A percentile compares a stretch with the other conserved stretches of the same genome.
Evolutionary conservation across 2,888 invertebrate genomes (phyloP).

Genomic region (Protodeltote pygarga): DNA sequence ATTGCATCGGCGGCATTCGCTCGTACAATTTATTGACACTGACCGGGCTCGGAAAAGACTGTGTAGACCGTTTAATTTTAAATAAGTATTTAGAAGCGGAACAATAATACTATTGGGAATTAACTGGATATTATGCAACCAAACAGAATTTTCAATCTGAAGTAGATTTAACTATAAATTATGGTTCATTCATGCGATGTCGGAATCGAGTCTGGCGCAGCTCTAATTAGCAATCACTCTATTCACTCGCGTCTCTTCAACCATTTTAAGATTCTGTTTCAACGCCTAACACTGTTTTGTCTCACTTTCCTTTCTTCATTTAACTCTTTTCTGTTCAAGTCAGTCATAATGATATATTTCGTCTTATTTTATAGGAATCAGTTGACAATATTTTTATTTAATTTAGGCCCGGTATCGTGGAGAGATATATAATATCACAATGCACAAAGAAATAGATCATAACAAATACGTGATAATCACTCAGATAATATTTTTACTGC

Average conservation of each 20-base stretch:
- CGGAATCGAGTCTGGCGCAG: slow-evolving; percentile 18
- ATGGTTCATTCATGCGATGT: slow-evolving; percentile 33
- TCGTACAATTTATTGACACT: slow-evolving; percentile 54
- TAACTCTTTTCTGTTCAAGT: slow-evolving; percentile 12
- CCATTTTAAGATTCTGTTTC: slow-evolving; percentile 46
- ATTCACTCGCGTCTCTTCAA: slow-evolving; percentile 21
- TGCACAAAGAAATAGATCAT: too few species aligned
- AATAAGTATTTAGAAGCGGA: slow-evolving; percentile 30
- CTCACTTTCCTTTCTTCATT: slow-evolving; percentile 19
- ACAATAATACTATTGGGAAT: slow-evolving; percentile 19
- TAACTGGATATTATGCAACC: slow-evolving; percentile 22
- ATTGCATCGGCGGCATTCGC: slow-evolving; percentile 56
- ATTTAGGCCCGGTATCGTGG: too few species aligned
- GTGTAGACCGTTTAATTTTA: slow-evolving; percentile 28
- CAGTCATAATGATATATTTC: slow-evolving; percentile 6
- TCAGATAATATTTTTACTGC: too few species aligned
- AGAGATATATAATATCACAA: too few species aligned
- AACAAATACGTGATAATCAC: too few species aligned
- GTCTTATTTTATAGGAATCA: background rate
- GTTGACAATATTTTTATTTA: background rate
- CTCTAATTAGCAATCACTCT: slow-evolving; percentile 43
- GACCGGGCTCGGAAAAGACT: slow-evolving; percentile 28
- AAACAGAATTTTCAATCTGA: slow-evolving; percentile 34
- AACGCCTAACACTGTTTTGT: slow-evolving; percentile 34
- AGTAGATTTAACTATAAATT: slow-evolving; percentile 36